Base-by-base conservation (phyloP, 2,797 vertebrate genomes). In the Prunella strophiata region DNA sequence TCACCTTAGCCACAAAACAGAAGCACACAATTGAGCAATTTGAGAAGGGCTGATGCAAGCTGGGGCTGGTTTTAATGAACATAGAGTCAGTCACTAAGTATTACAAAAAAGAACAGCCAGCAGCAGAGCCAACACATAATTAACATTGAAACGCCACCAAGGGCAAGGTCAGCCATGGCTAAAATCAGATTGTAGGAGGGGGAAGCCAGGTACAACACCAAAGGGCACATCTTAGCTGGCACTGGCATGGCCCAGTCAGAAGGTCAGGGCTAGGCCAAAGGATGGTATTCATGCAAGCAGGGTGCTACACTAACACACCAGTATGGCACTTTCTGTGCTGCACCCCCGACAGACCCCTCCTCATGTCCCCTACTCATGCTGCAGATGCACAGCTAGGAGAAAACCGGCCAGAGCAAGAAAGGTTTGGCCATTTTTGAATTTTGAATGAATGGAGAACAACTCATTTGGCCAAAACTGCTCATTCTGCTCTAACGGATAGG, bases 281-380 rank as follows among this genome's bases (percentile, higher is more conserved):
- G 42, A 52, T 0, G 2, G 10, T 6, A 8, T 16, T 72, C n/a
- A 5, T 21, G 22, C 11, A 59, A 84, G 18, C 20, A 50, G 22
- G 40, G 57, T 52, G 30, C 65, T 52, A 27, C 0, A 1, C 25
- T 29, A 65, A 72, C 22, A 16, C 3, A 1, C 21, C 2, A 0
- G 17, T 22, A 27, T 0, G 0, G 11, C 0, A 0, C 15, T 13
- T 30, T 30, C 58, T 61, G 62, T 36, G 70, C 71, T 65, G 58
- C 38, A 12, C 7, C 11, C 21, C 0, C 0, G 51, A 22, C 48
- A 57, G 32, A 25, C 5, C 1, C 0, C 23, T 34, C 23, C 52
- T 32, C 78, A 7, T 0, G 0, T 45, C 10, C 47, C n/a, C 13
- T 67, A 1, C 22, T 51, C 38, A 7, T 1, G 2, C 54, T 75